Conservation (phyloP, 2,797 vertebrate genomes). For the Takifugu ocellatus region DNA sequence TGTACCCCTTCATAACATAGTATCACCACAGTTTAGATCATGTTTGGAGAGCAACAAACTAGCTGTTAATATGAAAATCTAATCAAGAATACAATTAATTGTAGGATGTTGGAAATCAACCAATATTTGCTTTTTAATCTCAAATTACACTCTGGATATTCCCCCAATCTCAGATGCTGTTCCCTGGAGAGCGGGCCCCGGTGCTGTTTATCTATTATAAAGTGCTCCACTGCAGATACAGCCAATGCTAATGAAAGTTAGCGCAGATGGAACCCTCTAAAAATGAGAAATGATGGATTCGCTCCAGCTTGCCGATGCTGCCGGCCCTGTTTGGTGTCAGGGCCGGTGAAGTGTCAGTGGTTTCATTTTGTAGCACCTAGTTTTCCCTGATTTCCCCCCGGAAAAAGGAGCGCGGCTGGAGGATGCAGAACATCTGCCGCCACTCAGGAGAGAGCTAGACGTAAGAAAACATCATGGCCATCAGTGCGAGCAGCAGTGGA, state of each 20-base stretch:
- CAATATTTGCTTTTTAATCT: slow-evolving; percentile 19
- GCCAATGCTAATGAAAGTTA: slow-evolving; percentile 69
- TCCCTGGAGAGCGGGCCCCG: slow-evolving; percentile 32
- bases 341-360: slow-evolving; percentile 74
- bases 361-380: slow-evolving; percentile 81
- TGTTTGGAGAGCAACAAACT: background rate
- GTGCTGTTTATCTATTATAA: slow-evolving; percentile 57
- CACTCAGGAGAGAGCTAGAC: slow-evolving; percentile 67
- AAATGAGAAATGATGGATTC: slow-evolving; percentile 75
- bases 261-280: slow-evolving; percentile 72
- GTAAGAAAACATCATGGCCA: slow-evolving; percentile 71
- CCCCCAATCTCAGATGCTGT: slow-evolving; percentile 30
- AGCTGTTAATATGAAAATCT: slow-evolving; percentile 8
- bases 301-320: slow-evolving; percentile 70
- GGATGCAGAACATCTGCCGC: slow-evolving; percentile 77
- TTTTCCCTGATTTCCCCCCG: slow-evolving; percentile 78
- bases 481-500: slow-evolving; percentile 58
- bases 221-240: slow-evolving; percentile 58
- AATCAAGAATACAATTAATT: slow-evolving; percentile 25
- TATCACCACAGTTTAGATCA: background rate
- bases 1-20: background rate
- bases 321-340: slow-evolving; percentile 73
- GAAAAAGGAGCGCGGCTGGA: slow-evolving; percentile 67
- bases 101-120: slow-evolving; percentile 27
- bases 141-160: no score